Conservation (phyloP, 2,888 invertebrate species). For the Idaea biselata region DNA sequence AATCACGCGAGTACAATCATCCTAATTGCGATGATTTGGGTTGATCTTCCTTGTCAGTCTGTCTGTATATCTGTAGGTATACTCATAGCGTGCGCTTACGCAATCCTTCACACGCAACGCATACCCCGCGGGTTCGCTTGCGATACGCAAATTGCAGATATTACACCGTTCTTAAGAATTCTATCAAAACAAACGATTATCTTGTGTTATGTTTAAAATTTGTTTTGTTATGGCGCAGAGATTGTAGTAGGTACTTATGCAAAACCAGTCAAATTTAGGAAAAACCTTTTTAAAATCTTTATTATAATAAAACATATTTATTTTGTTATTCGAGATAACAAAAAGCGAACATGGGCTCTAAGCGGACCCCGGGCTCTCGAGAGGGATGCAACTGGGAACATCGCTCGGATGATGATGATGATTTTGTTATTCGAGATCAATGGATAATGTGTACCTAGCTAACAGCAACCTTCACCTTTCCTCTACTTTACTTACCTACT, state of each 20-base stretch:
- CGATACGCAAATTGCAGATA: background rate
- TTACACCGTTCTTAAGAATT: background rate
- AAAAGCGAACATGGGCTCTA: too few relatives aligned
- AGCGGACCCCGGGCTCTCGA: too few relatives aligned
- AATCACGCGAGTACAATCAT: conserved; percentile 1
- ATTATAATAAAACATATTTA: too few relatives aligned
- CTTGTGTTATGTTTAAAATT: background rate
- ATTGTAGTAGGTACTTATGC: background rate
- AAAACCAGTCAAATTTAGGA: too few relatives aligned
- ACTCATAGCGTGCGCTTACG: background rate
- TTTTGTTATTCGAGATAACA: too few relatives aligned
- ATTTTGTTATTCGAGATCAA: too few relatives aligned
- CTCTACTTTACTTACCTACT: too few relatives aligned
- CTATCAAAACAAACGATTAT: background rate
- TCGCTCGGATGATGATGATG: too few relatives aligned
- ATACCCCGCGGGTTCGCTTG: background rate
- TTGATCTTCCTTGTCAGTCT: background rate
- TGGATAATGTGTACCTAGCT: too few relatives aligned
- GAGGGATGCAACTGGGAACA: too few relatives aligned
- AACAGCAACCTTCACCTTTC: too few relatives aligned
- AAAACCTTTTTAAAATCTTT: too few relatives aligned
- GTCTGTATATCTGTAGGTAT: background rate
- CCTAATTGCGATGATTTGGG: background rate
- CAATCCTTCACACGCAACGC: background rate
- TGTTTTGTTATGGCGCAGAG: background rate